Conservation (phyloP, 2,888 invertebrate genomes). For the Scaptomyza polygonia region DNA sequence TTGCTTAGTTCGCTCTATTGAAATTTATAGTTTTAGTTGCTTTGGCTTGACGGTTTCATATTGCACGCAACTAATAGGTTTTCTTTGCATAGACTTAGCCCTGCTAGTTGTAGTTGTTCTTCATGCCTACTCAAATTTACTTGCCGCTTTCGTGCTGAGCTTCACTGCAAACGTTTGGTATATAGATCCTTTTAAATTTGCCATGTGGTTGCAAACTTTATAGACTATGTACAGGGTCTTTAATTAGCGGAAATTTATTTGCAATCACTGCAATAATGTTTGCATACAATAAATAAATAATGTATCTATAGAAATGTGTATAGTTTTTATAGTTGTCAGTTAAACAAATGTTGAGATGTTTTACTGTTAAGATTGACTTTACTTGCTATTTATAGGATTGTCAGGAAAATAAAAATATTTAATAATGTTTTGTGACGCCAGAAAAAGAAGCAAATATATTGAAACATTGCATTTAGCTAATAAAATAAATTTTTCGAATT, state of each 20-base stretch:
- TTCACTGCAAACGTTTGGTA: constrained; percentile 16
- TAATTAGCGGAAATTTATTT: constrained; percentile 11
- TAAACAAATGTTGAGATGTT: too few species aligned
- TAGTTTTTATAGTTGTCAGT: neutral
- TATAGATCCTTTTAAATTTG: constrained; percentile 7
- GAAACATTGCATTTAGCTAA: too few species aligned
- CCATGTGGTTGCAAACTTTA: constrained; percentile 27
- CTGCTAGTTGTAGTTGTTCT: constrained; percentile 24
- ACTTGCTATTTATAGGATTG: too few species aligned
- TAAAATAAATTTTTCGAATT: too few species aligned
- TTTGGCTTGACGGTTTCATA: constrained; percentile 54
- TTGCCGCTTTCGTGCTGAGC: constrained; percentile 19
- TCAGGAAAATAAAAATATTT: neutral
- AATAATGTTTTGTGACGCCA: neutral
- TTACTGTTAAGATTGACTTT: too few species aligned
- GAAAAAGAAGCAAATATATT: neutral
- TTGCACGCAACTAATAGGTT: constrained; percentile 71
- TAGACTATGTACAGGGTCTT: constrained; percentile 24
- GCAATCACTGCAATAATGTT: neutral
- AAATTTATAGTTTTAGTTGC: constrained; percentile 64
- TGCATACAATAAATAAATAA: neutral
- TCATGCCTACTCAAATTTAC: constrained; percentile 42
- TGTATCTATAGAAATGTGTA: neutral
- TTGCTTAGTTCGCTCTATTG: constrained; percentile 54
- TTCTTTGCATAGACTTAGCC: constrained; percentile 58